These are phyloP conservation scores for Hoplodrina ambigua DNA, from an alignment of 2,888 invertebrate species.

Conservation along the genomic window DNA sequence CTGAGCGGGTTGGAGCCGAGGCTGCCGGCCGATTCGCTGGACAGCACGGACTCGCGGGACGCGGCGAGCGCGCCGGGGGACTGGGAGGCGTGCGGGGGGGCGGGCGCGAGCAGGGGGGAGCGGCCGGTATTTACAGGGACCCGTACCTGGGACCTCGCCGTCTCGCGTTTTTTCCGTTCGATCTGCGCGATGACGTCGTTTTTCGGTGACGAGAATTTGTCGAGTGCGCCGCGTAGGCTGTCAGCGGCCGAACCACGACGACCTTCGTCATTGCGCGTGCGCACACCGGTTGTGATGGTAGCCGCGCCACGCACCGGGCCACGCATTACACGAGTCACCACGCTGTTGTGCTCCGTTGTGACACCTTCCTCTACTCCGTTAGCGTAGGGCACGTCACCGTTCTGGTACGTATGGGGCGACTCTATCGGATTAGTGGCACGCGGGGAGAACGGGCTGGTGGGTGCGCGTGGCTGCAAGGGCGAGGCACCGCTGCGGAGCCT, in stretches of 20 bases:
- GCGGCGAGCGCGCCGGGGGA: constrained; percentile 74
- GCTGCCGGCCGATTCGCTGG: constrained; percentile 78
- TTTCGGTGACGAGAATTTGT: constrained; percentile 84
- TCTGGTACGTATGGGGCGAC: constrained; percentile 66
- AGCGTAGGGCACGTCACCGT: constrained; percentile 68
- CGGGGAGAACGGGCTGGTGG: constrained; percentile 66
- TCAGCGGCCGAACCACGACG: constrained; percentile 75
- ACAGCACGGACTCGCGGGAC: constrained; percentile 80
- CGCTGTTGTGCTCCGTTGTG: constrained; percentile 91
- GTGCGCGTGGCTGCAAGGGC: constrained; percentile 61
- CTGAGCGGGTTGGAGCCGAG: constrained; percentile 74
- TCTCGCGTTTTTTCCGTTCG: constrained; percentile 74
- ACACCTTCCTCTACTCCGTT: constrained; percentile 77
- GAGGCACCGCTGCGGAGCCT: constrained; percentile 64
- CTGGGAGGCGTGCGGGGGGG: constrained; percentile 74
- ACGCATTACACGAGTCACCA: constrained; percentile 93
- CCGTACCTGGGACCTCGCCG: constrained; percentile 78
- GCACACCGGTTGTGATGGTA: constrained; percentile 91
- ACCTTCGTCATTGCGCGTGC: constrained; percentile 86
- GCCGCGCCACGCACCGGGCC: constrained; percentile 94
- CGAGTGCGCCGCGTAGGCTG: constrained; percentile 89
- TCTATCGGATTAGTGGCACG: constrained; percentile 55
- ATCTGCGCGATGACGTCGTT: constrained; percentile 76
- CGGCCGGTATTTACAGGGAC: constrained; percentile 75
- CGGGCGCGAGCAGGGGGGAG: constrained; percentile 74